Evolutionary conservation across 2,888 invertebrate species (phyloP), one percentile per base, ranked within the genome.

Genomic region (Pecten maximus): DNA sequence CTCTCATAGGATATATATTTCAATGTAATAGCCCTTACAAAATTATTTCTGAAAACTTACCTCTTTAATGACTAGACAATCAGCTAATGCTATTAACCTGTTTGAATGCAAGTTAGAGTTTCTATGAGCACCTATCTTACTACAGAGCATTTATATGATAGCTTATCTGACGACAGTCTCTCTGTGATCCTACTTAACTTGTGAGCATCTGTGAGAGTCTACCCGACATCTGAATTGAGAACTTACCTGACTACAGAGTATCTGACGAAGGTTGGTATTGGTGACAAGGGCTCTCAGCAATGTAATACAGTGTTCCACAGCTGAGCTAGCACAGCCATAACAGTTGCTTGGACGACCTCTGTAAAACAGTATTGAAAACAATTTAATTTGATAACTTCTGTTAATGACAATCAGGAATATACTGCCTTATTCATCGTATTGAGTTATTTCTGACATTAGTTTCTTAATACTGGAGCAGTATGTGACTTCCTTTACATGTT

Each of bases 221-320:
- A 96, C 96, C 96, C 35, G 28, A 28, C 28, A 4, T 23, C 15
- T 1, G 28, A 16, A 35, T 40, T 44, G 23, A 16, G 23, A 23
- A 39, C 92, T 92, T 89, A 96, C 96, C 96, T 96, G 96, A 89
- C 94, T 95, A 94, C 96, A 96, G 50, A 96, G 95, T 35, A 94
- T 95, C 91, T 95, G 95, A 87, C 96, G 93, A 90, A 96, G 95
- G 92, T 94, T 95, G 35, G 95, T 93, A 93, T 96, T 96, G 91
- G 96, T 98, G 8, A 99, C 99, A 94, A 99, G 97, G 50, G 99
- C 99, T 86, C 99, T 97, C 89, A 99, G 97, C 87, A 99, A 97
- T 0, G 99, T 99, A 48, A 99, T 97, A 96, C 99, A 99, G 96
- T 99, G 99, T 96, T 99, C 99, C 0, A 99, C 98, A 86, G 99